These are phyloP conservation scores for Adelges cooleyi DNA, from an alignment of 1,140 invertebrate genomes.

Conservation along the genomic window DNA sequence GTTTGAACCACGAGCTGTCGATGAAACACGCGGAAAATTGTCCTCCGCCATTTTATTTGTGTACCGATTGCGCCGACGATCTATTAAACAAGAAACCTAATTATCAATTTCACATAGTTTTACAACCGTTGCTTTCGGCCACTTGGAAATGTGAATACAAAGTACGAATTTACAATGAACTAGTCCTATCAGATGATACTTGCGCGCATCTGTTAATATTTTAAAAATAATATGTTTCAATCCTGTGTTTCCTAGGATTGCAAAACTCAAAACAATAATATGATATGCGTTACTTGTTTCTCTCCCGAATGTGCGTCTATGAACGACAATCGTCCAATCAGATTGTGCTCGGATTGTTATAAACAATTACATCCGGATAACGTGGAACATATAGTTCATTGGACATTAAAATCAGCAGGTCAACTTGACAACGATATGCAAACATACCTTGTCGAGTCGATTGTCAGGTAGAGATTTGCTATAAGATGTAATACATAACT, in stretches of 20 bases:
- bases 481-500: too few species aligned
- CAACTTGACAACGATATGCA: slow-evolving; percentile 80
- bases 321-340: slow-evolving; percentile 89
- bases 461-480: slow-evolving; percentile 74
- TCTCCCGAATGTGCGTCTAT: slow-evolving; percentile 91
- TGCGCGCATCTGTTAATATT: too few species aligned
- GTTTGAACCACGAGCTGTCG: slow-evolving; percentile 74
- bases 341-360: slow-evolving; percentile 85
- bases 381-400: slow-evolving; percentile 81
- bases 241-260: slow-evolving; percentile 67
- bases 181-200: too few species aligned
- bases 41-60: slow-evolving; percentile 88
- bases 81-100: slow-evolving; percentile 70
- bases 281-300: slow-evolving; percentile 80
- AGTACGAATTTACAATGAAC: slow-evolving; percentile 42
- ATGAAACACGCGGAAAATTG: slow-evolving; percentile 70
- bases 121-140: slow-evolving; percentile 88
- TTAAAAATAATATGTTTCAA: neutral
- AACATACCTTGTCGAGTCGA: slow-evolving; percentile 89
- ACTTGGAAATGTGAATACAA: slow-evolving; percentile 95
- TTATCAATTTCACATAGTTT: slow-evolving; percentile 78
- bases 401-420: slow-evolving; percentile 71
- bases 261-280: slow-evolving; percentile 82
- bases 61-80: slow-evolving; percentile 90
- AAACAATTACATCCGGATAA: slow-evolving; percentile 74